Conservation (phyloP, 2,888 invertebrate species). For the Drosophila fungiperda region DNA sequence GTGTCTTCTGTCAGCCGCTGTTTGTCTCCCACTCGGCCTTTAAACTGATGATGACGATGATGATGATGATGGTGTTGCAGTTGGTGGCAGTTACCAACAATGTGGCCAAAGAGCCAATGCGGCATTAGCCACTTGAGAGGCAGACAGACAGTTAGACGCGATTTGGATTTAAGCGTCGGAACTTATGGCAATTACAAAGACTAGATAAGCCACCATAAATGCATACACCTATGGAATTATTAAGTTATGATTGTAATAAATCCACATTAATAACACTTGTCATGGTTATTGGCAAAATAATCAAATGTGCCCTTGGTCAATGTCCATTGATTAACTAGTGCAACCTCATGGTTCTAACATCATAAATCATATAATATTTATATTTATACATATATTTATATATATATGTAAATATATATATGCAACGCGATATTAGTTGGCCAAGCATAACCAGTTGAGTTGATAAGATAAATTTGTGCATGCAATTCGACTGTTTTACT, state of each 20-base stretch:
- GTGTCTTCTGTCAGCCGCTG: conserved; percentile 4
- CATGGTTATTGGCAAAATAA: conserved; percentile 55
- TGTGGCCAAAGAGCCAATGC: conserved; percentile 16
- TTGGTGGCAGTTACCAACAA: neutral
- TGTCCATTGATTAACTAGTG: conserved; percentile 27
- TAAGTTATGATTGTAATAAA: conserved; percentile 40
- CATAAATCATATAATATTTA: conserved; percentile 20
- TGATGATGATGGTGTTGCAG: conserved; percentile 3
- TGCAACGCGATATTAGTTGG: conserved; percentile 12
- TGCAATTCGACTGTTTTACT: conserved; percentile 16
- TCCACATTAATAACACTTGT: conserved; percentile 55
- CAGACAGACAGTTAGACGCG: conserved; percentile 7
- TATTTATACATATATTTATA: neutral
- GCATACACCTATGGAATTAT: conserved; percentile 24
- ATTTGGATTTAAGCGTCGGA: conserved; percentile 20
- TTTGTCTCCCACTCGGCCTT: neutral
- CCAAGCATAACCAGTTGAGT: conserved; percentile 10
- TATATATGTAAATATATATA: conserved; percentile 9
- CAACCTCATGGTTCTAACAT: conserved; percentile 11
- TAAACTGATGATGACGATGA: conserved; percentile 1
- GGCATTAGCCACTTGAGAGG: neutral
- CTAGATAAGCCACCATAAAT: conserved; percentile 4
- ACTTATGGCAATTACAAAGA: conserved; percentile 40
- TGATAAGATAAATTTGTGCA: conserved; percentile 43
- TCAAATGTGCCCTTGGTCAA: conserved; percentile 31